These are phyloP conservation scores for Sminthurinus aureus DNA, from an alignment of 2,888 invertebrate species.

Conservation along the genomic window DNA sequence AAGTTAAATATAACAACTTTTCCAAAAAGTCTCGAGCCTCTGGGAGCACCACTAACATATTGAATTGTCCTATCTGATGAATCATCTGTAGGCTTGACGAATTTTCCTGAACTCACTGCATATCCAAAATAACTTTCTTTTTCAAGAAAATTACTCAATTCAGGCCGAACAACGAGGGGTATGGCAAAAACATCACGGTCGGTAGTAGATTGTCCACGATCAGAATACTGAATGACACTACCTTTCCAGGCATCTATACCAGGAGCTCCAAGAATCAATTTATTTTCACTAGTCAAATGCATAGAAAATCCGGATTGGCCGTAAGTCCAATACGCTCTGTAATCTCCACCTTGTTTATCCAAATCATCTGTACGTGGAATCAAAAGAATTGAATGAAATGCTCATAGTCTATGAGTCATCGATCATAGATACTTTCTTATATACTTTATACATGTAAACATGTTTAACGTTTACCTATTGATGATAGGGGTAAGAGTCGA, in stretches of 20 bases:
- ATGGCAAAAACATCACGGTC: neutral
- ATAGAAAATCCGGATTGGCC: constrained; percentile 61
- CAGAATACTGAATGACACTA: constrained; percentile 42
- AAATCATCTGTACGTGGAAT: too few relatives aligned
- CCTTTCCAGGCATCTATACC: constrained; percentile 69
- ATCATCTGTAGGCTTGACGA: constrained; percentile 52
- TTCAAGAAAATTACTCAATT: constrained; percentile 21
- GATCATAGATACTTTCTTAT: too few relatives aligned
- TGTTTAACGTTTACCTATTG: constrained; percentile 24
- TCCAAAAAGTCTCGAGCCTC: constrained; percentile 62
- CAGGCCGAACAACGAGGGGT: constrained; percentile 10
- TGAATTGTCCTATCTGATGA: constrained; percentile 62
- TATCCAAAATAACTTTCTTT: constrained; percentile 47
- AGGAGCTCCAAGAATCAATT: constrained; percentile 70
- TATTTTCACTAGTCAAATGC: constrained; percentile 60
- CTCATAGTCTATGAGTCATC: too few relatives aligned
- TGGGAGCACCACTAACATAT: constrained; percentile 67
- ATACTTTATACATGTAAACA: neutral
- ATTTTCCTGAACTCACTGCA: constrained; percentile 59
- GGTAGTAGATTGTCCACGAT: constrained; percentile 4
- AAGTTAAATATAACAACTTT: constrained; percentile 49
- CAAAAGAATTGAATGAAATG: too few relatives aligned
- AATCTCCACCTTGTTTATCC: constrained; percentile 10
- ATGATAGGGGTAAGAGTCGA: constrained; percentile 45
- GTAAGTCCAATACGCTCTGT: constrained; percentile 50